Percentiles rank a stretch among this genome's conserved stretches.
These are phyloP conservation scores for Lynx canadensis DNA, from an alignment of 2,113 vertebrate genomes.

Conservation along the genomic window DNA sequence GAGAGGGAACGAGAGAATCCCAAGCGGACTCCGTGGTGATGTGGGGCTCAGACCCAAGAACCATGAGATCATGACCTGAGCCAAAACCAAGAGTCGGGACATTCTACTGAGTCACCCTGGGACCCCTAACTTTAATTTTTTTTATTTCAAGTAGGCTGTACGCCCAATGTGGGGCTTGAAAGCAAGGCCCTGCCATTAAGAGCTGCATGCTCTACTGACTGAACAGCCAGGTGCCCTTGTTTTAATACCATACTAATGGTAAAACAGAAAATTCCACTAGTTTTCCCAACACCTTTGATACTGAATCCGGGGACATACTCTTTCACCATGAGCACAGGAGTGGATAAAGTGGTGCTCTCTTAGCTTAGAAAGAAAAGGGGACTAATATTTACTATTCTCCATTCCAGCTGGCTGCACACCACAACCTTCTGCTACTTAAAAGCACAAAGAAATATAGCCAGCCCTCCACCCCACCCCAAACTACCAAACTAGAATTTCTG, in stretches of 20 bases:
- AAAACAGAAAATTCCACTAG: neutral
- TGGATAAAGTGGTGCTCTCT: neutral
- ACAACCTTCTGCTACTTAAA: neutral
- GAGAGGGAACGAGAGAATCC: no score
- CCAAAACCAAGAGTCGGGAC: no score
- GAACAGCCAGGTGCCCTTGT: neutral
- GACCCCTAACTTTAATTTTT: neutral
- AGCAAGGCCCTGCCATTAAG: neutral
- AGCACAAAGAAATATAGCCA: neutral
- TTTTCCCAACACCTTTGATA: neutral
- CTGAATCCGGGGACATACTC: neutral
- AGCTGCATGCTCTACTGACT: neutral
- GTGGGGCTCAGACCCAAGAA: no score
- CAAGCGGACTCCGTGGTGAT: no score
- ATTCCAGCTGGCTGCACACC: neutral
- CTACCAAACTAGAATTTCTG: neutral
- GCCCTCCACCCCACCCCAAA: neutral
- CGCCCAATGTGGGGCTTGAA: neutral
- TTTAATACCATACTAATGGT: neutral
- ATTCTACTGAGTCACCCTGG: no score
- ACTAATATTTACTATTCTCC: neutral
- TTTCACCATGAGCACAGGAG: neutral
- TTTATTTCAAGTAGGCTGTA: neutral
- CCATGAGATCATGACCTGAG: no score
- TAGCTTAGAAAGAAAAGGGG: neutral